phyloP scores from a whole-genome alignment of 2,888 invertebrate genomes.

The Drosophila prolongata region DNA sequence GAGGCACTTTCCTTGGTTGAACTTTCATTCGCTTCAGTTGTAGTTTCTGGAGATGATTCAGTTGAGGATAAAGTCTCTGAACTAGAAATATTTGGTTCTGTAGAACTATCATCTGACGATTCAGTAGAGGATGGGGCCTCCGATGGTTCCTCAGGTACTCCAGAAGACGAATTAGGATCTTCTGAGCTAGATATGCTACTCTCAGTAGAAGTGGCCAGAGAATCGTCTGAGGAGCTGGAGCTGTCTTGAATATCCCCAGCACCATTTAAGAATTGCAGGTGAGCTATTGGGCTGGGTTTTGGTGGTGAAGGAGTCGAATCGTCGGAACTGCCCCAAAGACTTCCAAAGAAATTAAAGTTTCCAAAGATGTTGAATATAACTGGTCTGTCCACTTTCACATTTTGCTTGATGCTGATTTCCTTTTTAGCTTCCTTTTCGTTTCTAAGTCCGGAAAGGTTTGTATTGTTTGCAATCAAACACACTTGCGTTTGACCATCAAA shows the following conservation, averaged over 20 bases:
- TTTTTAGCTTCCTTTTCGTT: background rate
- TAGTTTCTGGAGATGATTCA: too few species aligned
- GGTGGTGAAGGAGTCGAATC: slow-evolving; percentile 8
- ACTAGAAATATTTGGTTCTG: background rate
- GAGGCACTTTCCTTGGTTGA: background rate
- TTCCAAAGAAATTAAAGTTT: slow-evolving; percentile 44
- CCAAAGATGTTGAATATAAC: slow-evolving; percentile 57
- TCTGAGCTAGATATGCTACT: background rate
- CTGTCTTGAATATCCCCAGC: background rate
- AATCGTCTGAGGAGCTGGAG: background rate
- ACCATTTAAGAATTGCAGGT: background rate
- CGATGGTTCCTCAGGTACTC: too few species aligned
- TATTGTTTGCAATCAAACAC: slow-evolving; percentile 23
- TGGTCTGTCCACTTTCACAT: slow-evolving; percentile 52
- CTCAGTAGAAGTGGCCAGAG: background rate
- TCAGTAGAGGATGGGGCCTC: background rate
- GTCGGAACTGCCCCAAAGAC: slow-evolving; percentile 36
- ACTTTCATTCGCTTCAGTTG: too few species aligned
- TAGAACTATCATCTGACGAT: slow-evolving; percentile 5
- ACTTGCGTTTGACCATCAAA: slow-evolving; percentile 49
- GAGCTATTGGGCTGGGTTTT: background rate
- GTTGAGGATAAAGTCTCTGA: background rate
- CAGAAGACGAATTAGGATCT: background rate
- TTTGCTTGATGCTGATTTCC: slow-evolving; percentile 52
- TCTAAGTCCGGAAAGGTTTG: background rate